Evolutionary conservation across 2,113 vertebrate species (phyloP), one percentile per base, ranked within the genome.

Genomic region (Ictalurus furcatus): DNA sequence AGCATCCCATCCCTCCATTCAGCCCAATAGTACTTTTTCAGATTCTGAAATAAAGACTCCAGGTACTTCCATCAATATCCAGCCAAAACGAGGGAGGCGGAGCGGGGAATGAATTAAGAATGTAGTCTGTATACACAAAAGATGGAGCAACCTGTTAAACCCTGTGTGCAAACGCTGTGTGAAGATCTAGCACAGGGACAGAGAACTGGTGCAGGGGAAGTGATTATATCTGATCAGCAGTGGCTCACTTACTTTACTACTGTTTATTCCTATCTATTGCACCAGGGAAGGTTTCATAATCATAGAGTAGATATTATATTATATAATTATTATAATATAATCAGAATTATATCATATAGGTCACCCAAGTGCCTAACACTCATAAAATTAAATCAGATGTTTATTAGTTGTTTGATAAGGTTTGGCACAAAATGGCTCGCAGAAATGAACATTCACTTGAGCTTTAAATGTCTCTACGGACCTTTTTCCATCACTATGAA

Each of bases 401-500:
- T 54, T 54, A 28, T 61, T 74, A 78, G 54, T 25, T 11, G 34
- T 40, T 17, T 63, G 58, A 34, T 84, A 63, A 83, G 8, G 9
- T 65, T 65, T 85, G 28, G 78, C 37, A 78, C 52, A 86, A 74
- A 58, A 86, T 59, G 54, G 2, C 73, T 86, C 21, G 25, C 37
- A 79, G 85, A 79, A 87, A 78, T 44, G 23, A 87, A 44, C 37
- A 65, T 63, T 63, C 40, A 80, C 74, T 87, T 40, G 52, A 19
- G 85, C 58, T 34, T 79, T 63, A 87, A 79, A 78, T 54, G 37
- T 87, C 86, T 52, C 52, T 44, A 13, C 8, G 74, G 40, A 87
- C 69, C 67, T 37, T 69, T 56, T 58, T 9, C n/a, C 21, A 13
- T n/a, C 19, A 14, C 52, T 14, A 56, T 14, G 44, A 76, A 86